Percentiles rank a stretch among this genome's conserved stretches.
These are phyloP conservation scores for Drosophila burlai DNA, from an alignment of 1,140 invertebrate genomes.

Conservation along the genomic window DNA sequence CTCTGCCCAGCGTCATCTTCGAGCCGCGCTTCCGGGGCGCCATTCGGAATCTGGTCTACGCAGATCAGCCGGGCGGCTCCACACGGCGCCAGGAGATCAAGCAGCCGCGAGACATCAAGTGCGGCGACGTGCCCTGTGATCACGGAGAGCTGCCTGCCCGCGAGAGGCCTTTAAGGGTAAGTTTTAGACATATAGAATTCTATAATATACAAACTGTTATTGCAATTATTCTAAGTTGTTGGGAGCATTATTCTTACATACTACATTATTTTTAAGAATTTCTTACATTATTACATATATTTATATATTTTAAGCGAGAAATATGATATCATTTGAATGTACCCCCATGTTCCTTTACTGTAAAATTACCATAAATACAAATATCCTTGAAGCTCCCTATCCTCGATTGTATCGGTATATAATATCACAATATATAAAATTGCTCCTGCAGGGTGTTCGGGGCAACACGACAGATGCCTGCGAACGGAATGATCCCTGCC, in stretches of 20 bases:
- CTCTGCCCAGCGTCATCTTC: conserved; percentile 95
- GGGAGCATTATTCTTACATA: not conserved
- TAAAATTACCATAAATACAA: not conserved
- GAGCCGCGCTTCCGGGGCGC: conserved; percentile 94
- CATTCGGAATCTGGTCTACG: conserved; percentile 94
- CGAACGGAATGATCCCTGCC: conserved; percentile 94
- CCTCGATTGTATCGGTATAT: not conserved
- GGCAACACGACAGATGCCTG: conserved; percentile 91
- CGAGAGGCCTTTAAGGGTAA: conserved; percentile 79
- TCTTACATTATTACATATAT: not conserved
- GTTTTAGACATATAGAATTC: conserved; percentile 4
- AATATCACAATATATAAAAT: not conserved
- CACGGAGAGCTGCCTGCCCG: conserved; percentile 74
- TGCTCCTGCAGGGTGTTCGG: conserved; percentile 57
- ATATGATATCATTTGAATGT: not conserved
- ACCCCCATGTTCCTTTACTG: not conserved
- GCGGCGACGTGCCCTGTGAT: conserved; percentile 83
- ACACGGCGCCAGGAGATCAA: conserved; percentile 92
- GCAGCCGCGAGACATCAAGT: conserved; percentile 89
- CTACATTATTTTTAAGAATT: no score
- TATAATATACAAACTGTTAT: not conserved
- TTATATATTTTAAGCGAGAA: not conserved
- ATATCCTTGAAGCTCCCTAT: not conserved
- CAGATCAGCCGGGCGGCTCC: conserved; percentile 90
- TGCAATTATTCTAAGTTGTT: not conserved